Base-by-base conservation (phyloP, 2,888 invertebrate species). In the Pilophorus perplexus region DNA sequence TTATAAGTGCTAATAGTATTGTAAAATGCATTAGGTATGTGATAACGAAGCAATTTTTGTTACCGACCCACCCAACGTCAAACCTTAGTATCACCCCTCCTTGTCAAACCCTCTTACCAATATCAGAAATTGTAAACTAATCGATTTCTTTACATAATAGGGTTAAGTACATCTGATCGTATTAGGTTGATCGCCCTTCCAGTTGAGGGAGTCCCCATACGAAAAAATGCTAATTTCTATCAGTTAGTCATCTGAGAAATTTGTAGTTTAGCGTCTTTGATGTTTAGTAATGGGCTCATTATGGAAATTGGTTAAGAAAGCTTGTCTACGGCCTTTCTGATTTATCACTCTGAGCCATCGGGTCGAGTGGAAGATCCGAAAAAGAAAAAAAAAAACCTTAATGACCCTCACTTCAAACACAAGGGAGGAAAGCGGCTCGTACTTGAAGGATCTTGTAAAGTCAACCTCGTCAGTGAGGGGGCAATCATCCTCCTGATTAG, bases 211-310 rank as follows among this genome's bases (percentile, higher is more conserved):
- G n/a, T n/a, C n/a, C 28, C 3, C 12, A 33, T 6, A 27, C 3
- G 28, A 65, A 65, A 64, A 54, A 52, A 65, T 65, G 54, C 64
- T 65, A 65, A 65, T 65, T 65, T 52, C 33, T 18, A 65, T 65
- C 52, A 54, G 64, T 52, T 65, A 65, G 54, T 65, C 64, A 65
- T 37, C 62, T 48, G 37, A 57, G 48, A 60, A 68, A 68, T 66
- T 54, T 68, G 52, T 68, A 68, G 66, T 68, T 68, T 66, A 66
- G 66, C 68, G 66, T 66, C 68, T 68, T 66, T 68, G 68, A 68
- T 68, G 68, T 68, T 68, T 68, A 59, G 68, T 68, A 68, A 68
- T 68, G 68, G 68, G 66, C 66, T 66, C 68, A 68, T 68, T 68
- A 68, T 68, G 68, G 68, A 68, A 60, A 68, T 68, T 48, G 66